Evolutionary conservation across 2,888 invertebrate species (phyloP).

Genomic region (Caenorhabditis sulstoni): DNA sequence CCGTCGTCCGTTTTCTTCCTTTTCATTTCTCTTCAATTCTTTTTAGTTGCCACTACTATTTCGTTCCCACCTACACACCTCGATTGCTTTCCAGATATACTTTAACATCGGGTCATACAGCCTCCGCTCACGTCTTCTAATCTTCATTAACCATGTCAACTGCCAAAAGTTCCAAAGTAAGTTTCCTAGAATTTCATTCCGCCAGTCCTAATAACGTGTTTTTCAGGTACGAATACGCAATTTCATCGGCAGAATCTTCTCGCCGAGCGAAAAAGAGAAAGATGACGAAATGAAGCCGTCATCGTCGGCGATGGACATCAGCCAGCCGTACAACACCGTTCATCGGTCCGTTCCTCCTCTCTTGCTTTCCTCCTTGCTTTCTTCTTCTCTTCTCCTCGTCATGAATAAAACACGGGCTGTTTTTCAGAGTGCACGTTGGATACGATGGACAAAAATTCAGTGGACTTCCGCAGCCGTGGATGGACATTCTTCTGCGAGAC

Average conservation of each 20-base stretch:
- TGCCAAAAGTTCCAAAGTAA: slow-evolving; percentile 56
- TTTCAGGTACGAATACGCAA: slow-evolving; percentile 70
- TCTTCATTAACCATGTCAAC: slow-evolving; percentile 55
- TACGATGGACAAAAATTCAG: slow-evolving; percentile 80
- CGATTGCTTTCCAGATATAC: slow-evolving; percentile 34
- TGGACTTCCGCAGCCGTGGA: slow-evolving; percentile 80
- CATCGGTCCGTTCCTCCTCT: slow-evolving; percentile 64
- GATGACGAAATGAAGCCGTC: slow-evolving; percentile 64
- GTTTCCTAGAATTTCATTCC: not conserved
- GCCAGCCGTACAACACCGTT: slow-evolving; percentile 78
- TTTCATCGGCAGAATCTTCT: slow-evolving; percentile 70
- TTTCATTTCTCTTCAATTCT: slow-evolving; percentile 25
- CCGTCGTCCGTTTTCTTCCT: slow-evolving; percentile 34
- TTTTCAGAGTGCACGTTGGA: slow-evolving; percentile 73
- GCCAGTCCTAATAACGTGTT: not conserved
- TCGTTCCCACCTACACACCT: too few relatives aligned
- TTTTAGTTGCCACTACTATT: slow-evolving; percentile 12
- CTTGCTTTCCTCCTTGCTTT: not conserved
- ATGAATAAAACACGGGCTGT: not conserved
- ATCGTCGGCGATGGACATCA: slow-evolving; percentile 73
- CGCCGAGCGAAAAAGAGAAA: slow-evolving; percentile 66
- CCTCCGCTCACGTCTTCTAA: slow-evolving; percentile 33
- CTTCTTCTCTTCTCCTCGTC: not conserved
- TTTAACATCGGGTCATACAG: slow-evolving; percentile 42
- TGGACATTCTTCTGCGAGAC: slow-evolving; percentile 76